Evolutionary conservation across 1,140 invertebrate species (phyloP).

Genomic region (Chionoecetes opilio): DNA sequence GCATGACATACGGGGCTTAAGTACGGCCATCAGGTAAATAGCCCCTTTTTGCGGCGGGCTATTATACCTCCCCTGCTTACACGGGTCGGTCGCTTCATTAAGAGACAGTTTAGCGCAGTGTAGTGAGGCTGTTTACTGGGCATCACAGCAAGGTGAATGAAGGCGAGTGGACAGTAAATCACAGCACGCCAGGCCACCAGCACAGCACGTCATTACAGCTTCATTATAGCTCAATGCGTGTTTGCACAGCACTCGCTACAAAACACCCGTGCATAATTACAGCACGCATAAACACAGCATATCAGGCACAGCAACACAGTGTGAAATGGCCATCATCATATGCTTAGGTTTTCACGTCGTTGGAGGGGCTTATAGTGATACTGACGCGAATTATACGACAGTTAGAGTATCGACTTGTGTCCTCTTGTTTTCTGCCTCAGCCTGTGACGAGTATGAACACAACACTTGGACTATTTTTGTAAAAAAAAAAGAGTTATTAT

Average conservation of each 20-base stretch:
- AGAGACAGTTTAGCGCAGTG: neutral
- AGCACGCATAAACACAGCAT: neutral
- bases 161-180: neutral
- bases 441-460: neutral
- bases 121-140: neutral
- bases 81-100: slow-evolving; percentile 18
- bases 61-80: slow-evolving; percentile 12
- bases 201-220: neutral
- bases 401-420: slow-evolving; percentile 62
- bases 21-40: slow-evolving; percentile 19
- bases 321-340: slow-evolving; percentile 49
- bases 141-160: neutral
- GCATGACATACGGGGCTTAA: slow-evolving; percentile 4
- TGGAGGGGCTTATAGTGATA: slow-evolving; percentile 49
- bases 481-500: neutral
- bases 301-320: neutral
- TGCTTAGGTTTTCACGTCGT: slow-evolving; percentile 46
- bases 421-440: neutral
- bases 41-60: neutral
- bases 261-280: neutral
- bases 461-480: no score
- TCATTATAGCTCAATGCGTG: neutral
- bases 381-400: slow-evolving; percentile 60
- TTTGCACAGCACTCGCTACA: neutral
- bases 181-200: neutral